Evolutionary conservation across 2,797 vertebrate genomes (phyloP).

Genomic region (Cossypha caffra): DNA sequence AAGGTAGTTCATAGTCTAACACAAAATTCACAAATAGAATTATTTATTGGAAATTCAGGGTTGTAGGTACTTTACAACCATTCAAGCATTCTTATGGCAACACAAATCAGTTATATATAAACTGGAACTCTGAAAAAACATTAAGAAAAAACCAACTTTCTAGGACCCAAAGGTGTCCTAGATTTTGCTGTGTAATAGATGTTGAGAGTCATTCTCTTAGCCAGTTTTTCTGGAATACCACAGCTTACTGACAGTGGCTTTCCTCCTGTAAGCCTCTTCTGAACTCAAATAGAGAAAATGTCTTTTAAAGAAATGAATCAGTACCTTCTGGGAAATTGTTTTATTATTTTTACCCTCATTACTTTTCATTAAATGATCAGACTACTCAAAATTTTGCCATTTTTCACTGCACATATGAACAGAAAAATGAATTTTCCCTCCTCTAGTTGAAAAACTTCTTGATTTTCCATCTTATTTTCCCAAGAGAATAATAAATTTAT

Average conservation of each 20-base stretch:
- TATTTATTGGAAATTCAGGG: accelerated
- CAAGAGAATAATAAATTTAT: neutral
- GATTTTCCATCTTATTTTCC: neutral
- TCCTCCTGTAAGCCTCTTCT: neutral
- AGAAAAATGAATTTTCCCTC: neutral
- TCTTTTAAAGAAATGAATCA: neutral
- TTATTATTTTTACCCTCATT: neutral
- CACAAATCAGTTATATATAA: neutral
- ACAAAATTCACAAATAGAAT: neutral
- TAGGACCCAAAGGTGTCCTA: neutral
- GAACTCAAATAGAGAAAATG: neutral
- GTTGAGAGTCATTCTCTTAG: neutral
- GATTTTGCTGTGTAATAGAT: neutral
- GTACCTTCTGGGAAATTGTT: neutral
- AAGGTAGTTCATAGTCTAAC: neutral
- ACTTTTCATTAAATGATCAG: neutral
- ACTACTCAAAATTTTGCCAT: neutral
- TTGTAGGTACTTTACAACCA: neutral
- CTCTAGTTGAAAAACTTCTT: neutral
- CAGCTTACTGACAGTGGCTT: neutral
- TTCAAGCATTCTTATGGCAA: neutral
- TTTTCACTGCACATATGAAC: neutral
- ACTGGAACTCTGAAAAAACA: neutral
- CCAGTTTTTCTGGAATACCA: neutral
- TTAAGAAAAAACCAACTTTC: accelerated